Base-by-base conservation (phyloP, 2,888 invertebrate species). In the Gymnocheta viridis region DNA sequence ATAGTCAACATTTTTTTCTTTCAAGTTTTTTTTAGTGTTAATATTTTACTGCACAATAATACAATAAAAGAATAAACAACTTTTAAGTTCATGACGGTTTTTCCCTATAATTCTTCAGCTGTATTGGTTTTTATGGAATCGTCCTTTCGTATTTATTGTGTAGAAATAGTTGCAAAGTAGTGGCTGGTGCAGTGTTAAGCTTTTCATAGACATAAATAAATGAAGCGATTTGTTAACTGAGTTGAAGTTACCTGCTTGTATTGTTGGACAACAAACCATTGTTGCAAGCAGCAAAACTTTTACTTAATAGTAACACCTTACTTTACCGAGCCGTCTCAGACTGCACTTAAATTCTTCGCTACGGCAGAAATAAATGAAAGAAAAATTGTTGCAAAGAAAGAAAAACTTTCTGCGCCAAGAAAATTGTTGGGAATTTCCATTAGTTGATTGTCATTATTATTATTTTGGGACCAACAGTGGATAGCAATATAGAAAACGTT, bases 261-360 rank as follows among this genome's bases (percentile, higher is more conserved):
- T 79, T 84, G 76, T 83, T 84, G 81, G 83, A 80, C 83, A 84
- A 84, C 81, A 84, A 77, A 80, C 83, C 54, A 83, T 80, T 83
- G 80, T 83, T 54, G 17, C 44, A 67, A 29, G 29, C 47, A 82
- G 60, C 56, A 44, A 77, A 81, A 84, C 67, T 84, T 84, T 72
- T 77, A 69, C 47, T 67, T 67, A 38, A 73, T 38, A 72, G 81
- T 41, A 70, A 72, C 77, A 76, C 77, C 70, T 82, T n/a, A n/a
- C n/a, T n/a, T 44, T 38, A 64, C 19, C 41, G 22, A 24, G 62
- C n/a, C 78, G n/a, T 35, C 49, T 24, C 17, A 29, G 27, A 22
- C 47, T 67, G 60, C 49, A 41, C 27, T 49, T 60, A 17, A 73
- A 60, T 2, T 58, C 14, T 17, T 47, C 24, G 22, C 4, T 29